Conservation (phyloP, 92 coral and sea anemone species). For the Palythoa grandiflora region DNA sequence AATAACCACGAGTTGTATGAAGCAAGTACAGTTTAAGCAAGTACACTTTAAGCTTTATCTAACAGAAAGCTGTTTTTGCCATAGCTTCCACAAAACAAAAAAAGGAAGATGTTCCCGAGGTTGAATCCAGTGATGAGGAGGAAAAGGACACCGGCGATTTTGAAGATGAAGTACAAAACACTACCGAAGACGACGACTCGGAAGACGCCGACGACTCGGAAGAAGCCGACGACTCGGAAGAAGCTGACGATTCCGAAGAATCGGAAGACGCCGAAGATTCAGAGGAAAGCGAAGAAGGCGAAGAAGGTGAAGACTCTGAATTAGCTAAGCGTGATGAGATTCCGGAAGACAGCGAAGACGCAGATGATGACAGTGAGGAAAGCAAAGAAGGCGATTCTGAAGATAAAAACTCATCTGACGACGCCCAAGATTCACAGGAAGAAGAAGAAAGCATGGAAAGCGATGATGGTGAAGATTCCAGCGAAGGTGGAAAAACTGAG, state of each 20-base stretch:
- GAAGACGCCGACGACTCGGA: slow-evolving; percentile 63
- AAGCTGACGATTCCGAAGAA: slow-evolving; percentile 47
- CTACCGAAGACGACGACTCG: slow-evolving; percentile 71
- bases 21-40: too few species aligned
- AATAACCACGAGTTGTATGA: too few species aligned
- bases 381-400: slow-evolving; percentile 61
- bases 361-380: slow-evolving; percentile 67
- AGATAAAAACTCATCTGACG: slow-evolving; percentile 50
- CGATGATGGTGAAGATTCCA: slow-evolving; percentile 47
- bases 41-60: too few species aligned
- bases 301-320: slow-evolving; percentile 26
- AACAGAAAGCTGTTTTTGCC: neutral
- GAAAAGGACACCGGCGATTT: slow-evolving; percentile 68
- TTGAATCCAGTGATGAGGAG: slow-evolving; percentile 21
- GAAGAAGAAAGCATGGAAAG: slow-evolving; percentile 41
- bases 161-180: slow-evolving; percentile 70
- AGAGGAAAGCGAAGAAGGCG: slow-evolving; percentile 39
- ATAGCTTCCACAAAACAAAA: slow-evolving; percentile 13
- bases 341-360: slow-evolving; percentile 63
- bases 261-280: slow-evolving; percentile 48
- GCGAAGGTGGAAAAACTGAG: slow-evolving; percentile 54
- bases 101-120: slow-evolving; percentile 40
- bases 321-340: slow-evolving; percentile 57
- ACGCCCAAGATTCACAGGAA: slow-evolving; percentile 48
- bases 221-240: slow-evolving; percentile 59